phyloP scores from a whole-genome alignment of 2,888 invertebrate species.

The Athalia rosae region DNA sequence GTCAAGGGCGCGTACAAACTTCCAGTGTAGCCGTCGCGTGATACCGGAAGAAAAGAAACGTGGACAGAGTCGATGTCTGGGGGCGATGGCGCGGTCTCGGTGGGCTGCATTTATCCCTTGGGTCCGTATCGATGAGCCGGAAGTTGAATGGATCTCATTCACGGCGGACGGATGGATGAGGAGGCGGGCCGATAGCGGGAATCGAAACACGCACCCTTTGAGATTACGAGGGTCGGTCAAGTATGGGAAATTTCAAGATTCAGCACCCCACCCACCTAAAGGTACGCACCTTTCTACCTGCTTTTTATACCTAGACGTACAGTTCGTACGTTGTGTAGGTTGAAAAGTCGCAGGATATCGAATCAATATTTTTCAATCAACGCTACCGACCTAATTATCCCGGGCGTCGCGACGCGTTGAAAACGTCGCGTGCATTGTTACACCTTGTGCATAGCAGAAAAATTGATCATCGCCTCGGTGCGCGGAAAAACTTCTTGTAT shows the following conservation, averaged over 20 bases:
- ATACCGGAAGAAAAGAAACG: conserved; percentile 18
- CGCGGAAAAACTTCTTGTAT: no score
- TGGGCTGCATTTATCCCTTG: conserved; percentile 24
- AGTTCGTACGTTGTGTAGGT: neutral
- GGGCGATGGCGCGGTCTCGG: neutral
- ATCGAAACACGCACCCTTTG: conserved; percentile 43
- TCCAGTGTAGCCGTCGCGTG: neutral
- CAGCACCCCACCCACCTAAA: conserved; percentile 11
- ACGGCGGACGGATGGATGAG: conserved; percentile 30
- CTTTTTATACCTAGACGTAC: neutral
- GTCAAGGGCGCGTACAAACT: neutral
- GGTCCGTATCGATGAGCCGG: conserved; percentile 42
- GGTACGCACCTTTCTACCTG: neutral
- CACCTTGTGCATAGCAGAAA: no score
- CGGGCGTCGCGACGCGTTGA: neutral
- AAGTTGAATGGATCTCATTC: conserved; percentile 43
- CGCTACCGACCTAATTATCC: conserved; percentile 1
- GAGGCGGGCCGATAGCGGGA: conserved; percentile 41
- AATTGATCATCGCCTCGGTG: no score
- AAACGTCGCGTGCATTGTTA: neutral
- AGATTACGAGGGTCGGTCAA: conserved; percentile 38
- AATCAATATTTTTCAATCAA: conserved; percentile 47
- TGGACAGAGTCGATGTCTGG: neutral
- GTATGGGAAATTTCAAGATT: conserved; percentile 42
- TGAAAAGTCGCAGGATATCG: conserved; percentile 50